Percentiles rank a stretch among this genome's conserved stretches.
These are phyloP conservation scores for Calephelis virginiensis DNA, from an alignment of 1,140 invertebrate genomes.

Conservation along the genomic window DNA sequence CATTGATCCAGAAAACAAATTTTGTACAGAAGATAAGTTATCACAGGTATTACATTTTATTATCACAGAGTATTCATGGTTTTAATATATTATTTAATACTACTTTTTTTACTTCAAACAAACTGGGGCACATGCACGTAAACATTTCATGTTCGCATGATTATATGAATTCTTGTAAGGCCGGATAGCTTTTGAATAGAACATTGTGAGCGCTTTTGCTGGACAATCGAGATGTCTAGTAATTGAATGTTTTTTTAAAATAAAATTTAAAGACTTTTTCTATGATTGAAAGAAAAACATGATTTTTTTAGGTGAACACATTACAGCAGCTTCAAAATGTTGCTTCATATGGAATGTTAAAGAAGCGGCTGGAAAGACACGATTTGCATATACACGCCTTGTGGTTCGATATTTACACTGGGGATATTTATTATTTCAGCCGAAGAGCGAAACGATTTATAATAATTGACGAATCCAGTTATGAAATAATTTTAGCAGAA, in stretches of 20 bases:
- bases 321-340: conserved; percentile 96
- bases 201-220: no score
- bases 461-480: conserved; percentile 89
- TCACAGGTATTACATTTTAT: conserved; percentile 86
- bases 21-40: conserved; percentile 93
- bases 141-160: no score
- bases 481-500: conserved; percentile 86
- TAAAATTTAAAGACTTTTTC: no score
- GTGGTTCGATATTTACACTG: conserved; percentile 98
- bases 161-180: no score
- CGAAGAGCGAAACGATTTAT: conserved; percentile 90
- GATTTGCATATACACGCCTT: conserved; percentile 94
- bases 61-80: no score
- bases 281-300: no score
- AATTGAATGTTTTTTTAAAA: no score
- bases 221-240: no score
- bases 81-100: background rate
- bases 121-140: no score
- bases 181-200: no score
- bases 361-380: conserved; percentile 88
- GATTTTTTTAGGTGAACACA: conserved; percentile 85
- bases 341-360: conserved; percentile 95
- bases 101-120: no score
- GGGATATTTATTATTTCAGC: conserved; percentile 96
- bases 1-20: conserved; percentile 95